phyloP scores from a whole-genome alignment of 2,797 vertebrate genomes.

The Eurystomus glaucurus region DNA sequence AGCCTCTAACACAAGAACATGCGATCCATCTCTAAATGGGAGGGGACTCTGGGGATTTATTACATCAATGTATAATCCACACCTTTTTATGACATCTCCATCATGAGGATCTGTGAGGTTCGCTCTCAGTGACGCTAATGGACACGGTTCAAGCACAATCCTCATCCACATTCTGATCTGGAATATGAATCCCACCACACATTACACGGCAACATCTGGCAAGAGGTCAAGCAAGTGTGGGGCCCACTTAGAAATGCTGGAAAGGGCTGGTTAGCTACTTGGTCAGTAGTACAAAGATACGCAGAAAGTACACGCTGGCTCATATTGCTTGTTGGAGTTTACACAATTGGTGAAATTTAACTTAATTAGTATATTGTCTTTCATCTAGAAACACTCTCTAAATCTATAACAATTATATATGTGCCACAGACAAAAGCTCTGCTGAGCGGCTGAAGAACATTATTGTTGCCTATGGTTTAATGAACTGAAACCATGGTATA shows the following conservation, averaged over 20 bases:
- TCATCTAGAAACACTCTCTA: neutral
- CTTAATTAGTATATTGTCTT: neutral
- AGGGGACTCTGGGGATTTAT: neutral
- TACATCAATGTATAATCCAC: neutral
- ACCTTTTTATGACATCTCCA: neutral
- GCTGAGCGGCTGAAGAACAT: neutral
- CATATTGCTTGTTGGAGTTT: neutral
- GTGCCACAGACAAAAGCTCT: neutral
- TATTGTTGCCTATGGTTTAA: neutral
- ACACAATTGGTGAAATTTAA: neutral
- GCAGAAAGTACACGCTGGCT: neutral
- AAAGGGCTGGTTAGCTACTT: neutral
- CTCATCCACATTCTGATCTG: neutral
- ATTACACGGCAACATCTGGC: accelerated
- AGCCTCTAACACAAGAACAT: neutral
- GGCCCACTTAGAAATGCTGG: neutral
- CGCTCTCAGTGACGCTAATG: neutral
- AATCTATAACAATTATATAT: neutral
- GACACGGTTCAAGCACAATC: neutral
- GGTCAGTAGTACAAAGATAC: neutral
- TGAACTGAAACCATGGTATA: neutral
- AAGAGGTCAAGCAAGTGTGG: neutral
- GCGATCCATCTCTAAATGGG: neutral
- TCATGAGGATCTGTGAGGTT: neutral
- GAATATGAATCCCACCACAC: neutral